Base-by-base conservation (phyloP, 2,888 invertebrate species). In the Leptura quadrifasciata region DNA sequence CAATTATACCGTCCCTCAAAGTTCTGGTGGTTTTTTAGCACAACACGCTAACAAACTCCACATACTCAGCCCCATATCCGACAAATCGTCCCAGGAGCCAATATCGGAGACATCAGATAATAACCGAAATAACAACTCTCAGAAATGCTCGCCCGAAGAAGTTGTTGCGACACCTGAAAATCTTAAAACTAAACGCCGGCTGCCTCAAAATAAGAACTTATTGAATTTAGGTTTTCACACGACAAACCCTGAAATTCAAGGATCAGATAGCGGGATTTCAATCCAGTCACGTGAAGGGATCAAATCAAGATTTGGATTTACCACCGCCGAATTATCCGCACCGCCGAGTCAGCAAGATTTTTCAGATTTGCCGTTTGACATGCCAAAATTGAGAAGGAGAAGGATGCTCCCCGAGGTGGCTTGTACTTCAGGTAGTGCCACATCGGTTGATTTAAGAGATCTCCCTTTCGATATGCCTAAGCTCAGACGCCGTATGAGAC, bases 381-480 rank as follows among this genome's bases (percentile, higher is more conserved):
- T 96, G 96, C 96, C 96, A 65, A 97, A 97, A 88, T 89, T 96
- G 80, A 91, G 96, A 75, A 91, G 96, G 79, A 90, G 93, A 84
- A 89, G 93, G 75, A 92, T 92, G 21, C 86, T 94, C 83, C 93
- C 94, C 85, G 93, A 93, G 86, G 93, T 91, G 79, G 91, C 91
- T 10, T 94, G 94, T 71, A 95, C 95, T 81, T 93, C 93, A 6
- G 93, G 93, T 54, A 93, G 93, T 85, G 93, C 93, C 57, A 94
- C 94, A 9, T 94, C 94, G 15, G 94, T 95, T 58, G 96, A 96
- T 87, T 90, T 96, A 69, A 91, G 94, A 79, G 93, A 96, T 87
- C 91, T 97, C 86, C 97, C 97, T 74, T 97, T 97, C 88, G 96
- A 97, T 88, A 97, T 97, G 97, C 97, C 97, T 35, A 97, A 97